Evolutionary conservation across 30 jellyfish, hydroid and myxozoan species (phyloP).

Genomic region (Hydra vulgaris): DNA sequence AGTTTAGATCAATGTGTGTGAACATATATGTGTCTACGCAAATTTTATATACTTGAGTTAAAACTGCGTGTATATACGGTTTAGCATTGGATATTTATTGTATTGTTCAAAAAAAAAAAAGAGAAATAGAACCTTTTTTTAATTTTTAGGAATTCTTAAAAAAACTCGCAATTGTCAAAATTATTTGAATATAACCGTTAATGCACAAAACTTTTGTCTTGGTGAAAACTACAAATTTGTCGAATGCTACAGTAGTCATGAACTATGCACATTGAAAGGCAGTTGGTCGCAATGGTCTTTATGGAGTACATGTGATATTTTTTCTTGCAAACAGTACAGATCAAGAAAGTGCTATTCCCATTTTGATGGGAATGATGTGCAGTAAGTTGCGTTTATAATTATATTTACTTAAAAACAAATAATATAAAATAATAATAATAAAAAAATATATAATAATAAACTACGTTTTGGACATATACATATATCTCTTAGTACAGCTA

Average conservation of each 20-base stretch:
- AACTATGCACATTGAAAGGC: conserved; percentile 50
- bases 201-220: conserved; percentile 32
- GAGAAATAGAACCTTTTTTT: neutral
- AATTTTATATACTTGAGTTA: too few species aligned
- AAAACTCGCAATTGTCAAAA: conserved; percentile 65
- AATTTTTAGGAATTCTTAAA: conserved; percentile 50
- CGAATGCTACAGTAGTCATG: conserved; percentile 20
- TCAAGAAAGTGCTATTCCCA: conserved; percentile 61
- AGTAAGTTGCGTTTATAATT: conserved; percentile 1
- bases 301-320: conserved; percentile 75
- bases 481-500: too few species aligned
- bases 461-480: too few species aligned
- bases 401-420: too few species aligned
- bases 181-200: conserved; percentile 35
- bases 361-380: conserved; percentile 46
- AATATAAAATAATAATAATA: too few species aligned
- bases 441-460: too few species aligned
- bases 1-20: too few species aligned
- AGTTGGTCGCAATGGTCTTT: conserved; percentile 84
- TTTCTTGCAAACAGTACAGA: conserved; percentile 53
- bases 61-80: too few species aligned
- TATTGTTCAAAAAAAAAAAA: too few species aligned
- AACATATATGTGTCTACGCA: too few species aligned
- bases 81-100: too few species aligned
- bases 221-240: conserved; percentile 41